Base-by-base conservation (phyloP, 2,113 vertebrate species). In the Marcusenius ussheri region DNA sequence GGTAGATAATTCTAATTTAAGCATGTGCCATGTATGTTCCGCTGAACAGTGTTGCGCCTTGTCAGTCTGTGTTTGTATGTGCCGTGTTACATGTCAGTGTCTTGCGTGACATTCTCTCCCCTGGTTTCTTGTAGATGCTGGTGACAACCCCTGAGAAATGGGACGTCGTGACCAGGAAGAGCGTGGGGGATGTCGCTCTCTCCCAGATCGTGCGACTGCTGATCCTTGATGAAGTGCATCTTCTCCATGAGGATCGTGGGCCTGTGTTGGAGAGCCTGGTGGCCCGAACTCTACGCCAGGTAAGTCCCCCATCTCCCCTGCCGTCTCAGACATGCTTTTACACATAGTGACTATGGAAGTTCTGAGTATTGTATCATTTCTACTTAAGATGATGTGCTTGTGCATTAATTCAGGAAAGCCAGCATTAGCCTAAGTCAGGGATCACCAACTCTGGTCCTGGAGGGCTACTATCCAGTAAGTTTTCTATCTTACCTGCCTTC, bases 61-160 rank as follows among this genome's bases (percentile, higher is more conserved):
- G 80, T 49, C 42, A 10, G n/a, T 87, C 45, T 62, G 50, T 89
- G 50, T 85, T 17, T 49, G 2, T 35, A 10, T 84, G 15, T 62
- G 4, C 10, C 13, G 10, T 90, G 21, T 39, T 70, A 7, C 5
- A 6, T 39, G 66, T 88, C 0, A 47, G 24, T 85, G 46, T 56
- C 31, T n/a, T 21, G 7, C 2, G 35, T 62, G 49, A 62, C 19
- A 45, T 39, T 31, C 53, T 88, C 13, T 7, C 91, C 1, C 87
- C 70, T 51, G 89, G 5, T 91, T 24, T 83, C 31, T 49, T 91
- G 77, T 88, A 99, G 98, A 99, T 99, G 98, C 94, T 99, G 93
- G 98, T 99, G 92, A 99, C 98, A 21, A 99, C 98, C 53, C 98
- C 98, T 24, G 98, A 99, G 94, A 99, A 99, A 92, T 99, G 98